Percentiles rank a stretch among this genome's conserved stretches.
phyloP scores from a whole-genome alignment of 2,888 invertebrate genomes.

The Eucera pruinosa region DNA sequence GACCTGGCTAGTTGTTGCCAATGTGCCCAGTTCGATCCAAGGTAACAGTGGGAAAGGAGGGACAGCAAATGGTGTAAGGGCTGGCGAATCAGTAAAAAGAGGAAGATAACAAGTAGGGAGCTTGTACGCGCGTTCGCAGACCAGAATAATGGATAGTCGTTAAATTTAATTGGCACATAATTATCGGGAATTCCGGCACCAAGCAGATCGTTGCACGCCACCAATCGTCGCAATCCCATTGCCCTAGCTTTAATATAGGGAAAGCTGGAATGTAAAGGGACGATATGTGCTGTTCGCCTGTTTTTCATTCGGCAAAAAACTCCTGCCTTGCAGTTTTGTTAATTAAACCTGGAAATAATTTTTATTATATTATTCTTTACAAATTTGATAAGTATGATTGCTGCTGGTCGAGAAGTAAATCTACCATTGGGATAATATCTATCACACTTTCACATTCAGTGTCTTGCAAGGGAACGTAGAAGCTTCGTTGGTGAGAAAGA shows the following conservation, averaged over 20 bases:
- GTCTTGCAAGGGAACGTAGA: slow-evolving; percentile 1
- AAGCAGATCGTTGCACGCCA: slow-evolving; percentile 68
- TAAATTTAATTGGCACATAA: slow-evolving; percentile 83
- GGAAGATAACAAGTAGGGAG: slow-evolving; percentile 36
- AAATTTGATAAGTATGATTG: too few relatives aligned
- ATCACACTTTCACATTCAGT: not conserved
- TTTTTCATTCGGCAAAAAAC: slow-evolving; percentile 32
- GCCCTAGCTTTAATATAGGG: slow-evolving; percentile 76
- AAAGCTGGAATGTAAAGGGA: slow-evolving; percentile 64
- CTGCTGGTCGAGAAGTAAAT: too few relatives aligned
- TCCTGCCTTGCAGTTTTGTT: slow-evolving; percentile 56
- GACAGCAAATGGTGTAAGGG: slow-evolving; percentile 39
- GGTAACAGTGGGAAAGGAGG: slow-evolving; percentile 8
- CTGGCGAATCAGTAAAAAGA: slow-evolving; percentile 52
- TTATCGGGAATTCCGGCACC: slow-evolving; percentile 73
- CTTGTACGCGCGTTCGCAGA: slow-evolving; percentile 66
- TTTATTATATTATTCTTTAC: too few relatives aligned
- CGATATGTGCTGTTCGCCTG: slow-evolving; percentile 43
- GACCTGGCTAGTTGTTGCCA: slow-evolving; percentile 71
- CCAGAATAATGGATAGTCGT: slow-evolving; percentile 80
- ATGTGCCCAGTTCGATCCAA: slow-evolving; percentile 52
- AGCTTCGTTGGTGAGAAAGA: slow-evolving; percentile 18
- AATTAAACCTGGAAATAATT: slow-evolving; percentile 66
- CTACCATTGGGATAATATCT: not conserved
- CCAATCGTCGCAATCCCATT: slow-evolving; percentile 72